A percentile compares a stretch with the other conserved stretches of the same genome.
Conservation (phyloP, 2,888 invertebrate genomes). For the Campoletis raptor region DNA sequence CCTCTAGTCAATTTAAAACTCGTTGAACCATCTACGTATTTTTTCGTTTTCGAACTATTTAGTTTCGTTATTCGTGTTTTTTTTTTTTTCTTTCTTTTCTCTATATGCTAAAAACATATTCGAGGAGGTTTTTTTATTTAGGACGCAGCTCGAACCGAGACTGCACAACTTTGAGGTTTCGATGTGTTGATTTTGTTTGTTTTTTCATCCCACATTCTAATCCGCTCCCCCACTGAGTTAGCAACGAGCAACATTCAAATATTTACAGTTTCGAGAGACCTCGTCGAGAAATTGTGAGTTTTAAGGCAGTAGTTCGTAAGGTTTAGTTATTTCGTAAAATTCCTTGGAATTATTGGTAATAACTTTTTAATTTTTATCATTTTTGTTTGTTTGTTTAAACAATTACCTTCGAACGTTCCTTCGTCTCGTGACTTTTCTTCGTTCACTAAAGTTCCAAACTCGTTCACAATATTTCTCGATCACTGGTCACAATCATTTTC, state of each 20-base stretch:
- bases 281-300: constrained; percentile 64
- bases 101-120: constrained; percentile 28
- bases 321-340: constrained; percentile 64
- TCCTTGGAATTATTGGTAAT: constrained; percentile 70
- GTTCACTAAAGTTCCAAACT: constrained; percentile 19
- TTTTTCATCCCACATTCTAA: constrained; percentile 43
- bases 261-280: constrained; percentile 62
- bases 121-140: constrained; percentile 1
- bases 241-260: constrained; percentile 72
- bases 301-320: constrained; percentile 78
- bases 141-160: constrained; percentile 26
- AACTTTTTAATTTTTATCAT: constrained; percentile 34
- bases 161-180: constrained; percentile 29
- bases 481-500: constrained; percentile 57
- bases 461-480: constrained; percentile 32
- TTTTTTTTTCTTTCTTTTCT: constrained; percentile 34
- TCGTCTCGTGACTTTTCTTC: constrained; percentile 55
- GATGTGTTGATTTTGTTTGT: constrained; percentile 45
- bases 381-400: constrained; percentile 39
- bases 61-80: constrained; percentile 41
- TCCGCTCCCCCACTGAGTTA: constrained; percentile 41
- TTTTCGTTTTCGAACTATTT: constrained; percentile 46
- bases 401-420: constrained; percentile 62
- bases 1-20: constrained; percentile 62
- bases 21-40: constrained; percentile 63